Conservation (phyloP, 2,888 invertebrate genomes). For the Cheiracanthium punctorium region DNA sequence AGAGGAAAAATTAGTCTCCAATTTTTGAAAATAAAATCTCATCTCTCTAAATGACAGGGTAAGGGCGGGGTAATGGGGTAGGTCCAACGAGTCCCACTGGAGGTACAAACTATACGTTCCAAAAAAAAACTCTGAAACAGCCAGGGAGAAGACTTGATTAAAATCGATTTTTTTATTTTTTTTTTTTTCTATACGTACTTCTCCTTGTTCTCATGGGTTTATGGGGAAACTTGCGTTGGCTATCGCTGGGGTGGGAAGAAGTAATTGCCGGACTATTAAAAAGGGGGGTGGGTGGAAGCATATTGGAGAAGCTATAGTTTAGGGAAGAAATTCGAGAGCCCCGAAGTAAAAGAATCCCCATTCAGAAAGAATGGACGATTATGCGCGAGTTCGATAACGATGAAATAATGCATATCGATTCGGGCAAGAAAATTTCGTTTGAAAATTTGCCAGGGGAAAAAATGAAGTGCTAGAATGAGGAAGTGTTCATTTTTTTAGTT, state of each 20-base stretch:
- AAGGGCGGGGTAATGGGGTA: no score
- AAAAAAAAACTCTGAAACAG: constrained; percentile 6
- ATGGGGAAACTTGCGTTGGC: constrained; percentile 16
- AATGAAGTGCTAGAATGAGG: no score
- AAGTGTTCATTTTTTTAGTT: no score
- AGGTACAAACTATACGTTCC: no score
- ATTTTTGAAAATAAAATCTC: no score
- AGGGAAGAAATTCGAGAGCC: background rate
- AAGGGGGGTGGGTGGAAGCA: constrained; percentile 28
- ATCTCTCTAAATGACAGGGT: no score
- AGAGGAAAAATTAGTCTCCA: no score
- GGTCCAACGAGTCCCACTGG: no score
- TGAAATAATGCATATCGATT: constrained; percentile 39
- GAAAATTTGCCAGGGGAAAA: background rate
- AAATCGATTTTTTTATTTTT: constrained; percentile 41
- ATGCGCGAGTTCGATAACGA: constrained; percentile 33
- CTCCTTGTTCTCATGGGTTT: constrained; percentile 18
- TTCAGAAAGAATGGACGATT: background rate
- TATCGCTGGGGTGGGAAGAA: constrained; percentile 14
- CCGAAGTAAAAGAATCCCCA: background rate
- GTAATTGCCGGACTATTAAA: constrained; percentile 52
- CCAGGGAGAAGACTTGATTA: constrained; percentile 51
- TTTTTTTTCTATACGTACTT: constrained; percentile 6
- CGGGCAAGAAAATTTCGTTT: background rate
- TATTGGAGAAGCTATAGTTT: constrained; percentile 13